Evolutionary conservation across 1,140 invertebrate genomes (phyloP), one percentile per base, ranked within the genome.

Genomic region (Drosophila mojavensis): DNA sequence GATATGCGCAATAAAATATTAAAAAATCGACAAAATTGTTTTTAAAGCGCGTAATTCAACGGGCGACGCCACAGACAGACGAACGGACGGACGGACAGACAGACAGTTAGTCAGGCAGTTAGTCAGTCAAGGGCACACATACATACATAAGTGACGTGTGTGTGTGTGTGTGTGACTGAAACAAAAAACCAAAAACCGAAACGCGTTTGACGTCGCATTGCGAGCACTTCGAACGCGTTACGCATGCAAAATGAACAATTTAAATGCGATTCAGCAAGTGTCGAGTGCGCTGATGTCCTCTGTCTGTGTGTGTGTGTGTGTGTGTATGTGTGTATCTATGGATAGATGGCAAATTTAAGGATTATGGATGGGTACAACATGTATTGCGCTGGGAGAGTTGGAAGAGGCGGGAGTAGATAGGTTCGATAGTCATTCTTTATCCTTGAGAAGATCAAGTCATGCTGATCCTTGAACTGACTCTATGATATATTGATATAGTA

Each of bases 1-100:
- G 84, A 88, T 88, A 88, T 88, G 84, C 80, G 84, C 84, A 88
- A 88, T 88, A 88, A 80, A 88, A 88, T 89, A 88, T 88, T 88
- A 81, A 86, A 86, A 85, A 76, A 86, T 88, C 79, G 79, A 75
- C 77, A 83, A 88, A 88, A 88, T 88, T 89, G 83, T 88, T 88
- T 88, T 88, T 88, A 88, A 89, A 86, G 79, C 84, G 84, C 83
- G 79, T 88, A 88, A 88, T 88, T 88, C 83, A 88, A 77, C 73
- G 74, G 76, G 74, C 83, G 53, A 33, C 7, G 33, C 33, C 33
- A 7, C 33, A 33, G 30, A 33, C 30, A 33, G 43, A 10, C 48
- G n/a, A n/a, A 56, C 30, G 64, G 30, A n/a, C 45, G 26, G 55
- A 15, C 54, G 36, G 67, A 55, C 61, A 75, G 54, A 13, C 53